Conservation (phyloP, 1,140 invertebrate genomes). For the Oppia nitens region DNA sequence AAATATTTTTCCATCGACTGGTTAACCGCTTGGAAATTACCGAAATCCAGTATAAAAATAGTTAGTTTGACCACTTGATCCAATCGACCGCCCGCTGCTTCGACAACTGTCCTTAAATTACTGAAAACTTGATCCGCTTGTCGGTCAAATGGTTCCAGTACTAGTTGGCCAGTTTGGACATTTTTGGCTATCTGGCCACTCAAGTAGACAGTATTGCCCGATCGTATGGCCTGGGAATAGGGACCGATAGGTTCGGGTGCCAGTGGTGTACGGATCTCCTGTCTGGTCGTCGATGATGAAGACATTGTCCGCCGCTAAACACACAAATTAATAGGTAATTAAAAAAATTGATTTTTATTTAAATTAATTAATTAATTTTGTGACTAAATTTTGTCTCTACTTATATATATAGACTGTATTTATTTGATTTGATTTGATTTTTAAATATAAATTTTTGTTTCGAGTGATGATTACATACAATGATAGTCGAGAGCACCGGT, state of each 20-base stretch:
- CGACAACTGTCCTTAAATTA: constrained; percentile 7
- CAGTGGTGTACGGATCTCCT: too few species aligned
- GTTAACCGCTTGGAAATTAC: constrained; percentile 6
- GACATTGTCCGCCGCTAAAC: too few species aligned
- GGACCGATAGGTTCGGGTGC: constrained; percentile 91
- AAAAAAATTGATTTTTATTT: too few species aligned
- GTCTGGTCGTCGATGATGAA: too few species aligned
- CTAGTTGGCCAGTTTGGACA: constrained; percentile 59
- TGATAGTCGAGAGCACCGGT: too few species aligned
- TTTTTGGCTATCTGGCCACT: constrained; percentile 80
- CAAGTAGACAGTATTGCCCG: constrained; percentile 62
- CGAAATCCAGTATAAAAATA: constrained; percentile 6
- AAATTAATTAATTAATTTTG: too few species aligned
- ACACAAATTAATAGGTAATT: too few species aligned
- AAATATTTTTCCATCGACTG: constrained; percentile 10
- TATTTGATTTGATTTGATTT: too few species aligned
- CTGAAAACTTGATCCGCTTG: constrained; percentile 34
- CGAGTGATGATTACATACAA: too few species aligned
- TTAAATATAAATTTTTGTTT: too few species aligned
- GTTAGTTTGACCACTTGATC: constrained; percentile 7
- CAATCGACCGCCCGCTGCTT: constrained; percentile 7
- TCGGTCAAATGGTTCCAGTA: constrained; percentile 48
- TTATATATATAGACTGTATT: too few species aligned
- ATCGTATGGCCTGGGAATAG: constrained; percentile 75
- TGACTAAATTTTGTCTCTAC: too few species aligned